Conservation (phyloP, 1,140 invertebrate species). For the Nasonia longicornis region DNA sequence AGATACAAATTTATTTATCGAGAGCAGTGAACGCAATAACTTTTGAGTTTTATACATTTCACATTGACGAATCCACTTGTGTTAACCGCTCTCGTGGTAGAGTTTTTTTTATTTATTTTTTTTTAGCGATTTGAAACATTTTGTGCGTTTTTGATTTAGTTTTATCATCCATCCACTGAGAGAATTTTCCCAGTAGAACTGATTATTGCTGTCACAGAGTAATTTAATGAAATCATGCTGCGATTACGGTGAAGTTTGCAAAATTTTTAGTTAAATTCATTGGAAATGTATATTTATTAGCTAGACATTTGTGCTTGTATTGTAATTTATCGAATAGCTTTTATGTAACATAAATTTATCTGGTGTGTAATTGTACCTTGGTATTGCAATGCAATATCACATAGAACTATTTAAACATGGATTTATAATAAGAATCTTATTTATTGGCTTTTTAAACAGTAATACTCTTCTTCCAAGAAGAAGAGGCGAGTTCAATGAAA, state of each 20-base stretch:
- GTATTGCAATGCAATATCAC: background rate
- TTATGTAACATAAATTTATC: background rate
- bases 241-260: slow-evolving; percentile 29
- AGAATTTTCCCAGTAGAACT: slow-evolving; percentile 37
- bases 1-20: slow-evolving; percentile 18
- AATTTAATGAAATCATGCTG: slow-evolving; percentile 20
- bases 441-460: slow-evolving; percentile 1
- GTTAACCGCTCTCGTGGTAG: slow-evolving; percentile 40
- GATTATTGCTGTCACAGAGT: background rate
- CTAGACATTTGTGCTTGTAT: background rate
- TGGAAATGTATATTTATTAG: slow-evolving; percentile 22
- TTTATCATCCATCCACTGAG: slow-evolving; percentile 45
- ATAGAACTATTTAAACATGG: slow-evolving; percentile 9
- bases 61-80: background rate
- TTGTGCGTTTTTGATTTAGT: slow-evolving; percentile 40
- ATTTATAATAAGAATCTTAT: slow-evolving; percentile 21
- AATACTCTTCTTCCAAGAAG: slow-evolving; percentile 23
- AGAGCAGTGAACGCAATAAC: slow-evolving; percentile 38
- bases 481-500: slow-evolving; percentile 14
- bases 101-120: slow-evolving; percentile 27
- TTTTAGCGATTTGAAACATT: slow-evolving; percentile 37
- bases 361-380: slow-evolving; percentile 19
- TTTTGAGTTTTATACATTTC: slow-evolving; percentile 19
- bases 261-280: slow-evolving; percentile 40
- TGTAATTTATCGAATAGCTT: slow-evolving; percentile 12